phyloP scores from a whole-genome alignment of 1,140 invertebrate genomes.

The Paralvinella palmiformis region DNA sequence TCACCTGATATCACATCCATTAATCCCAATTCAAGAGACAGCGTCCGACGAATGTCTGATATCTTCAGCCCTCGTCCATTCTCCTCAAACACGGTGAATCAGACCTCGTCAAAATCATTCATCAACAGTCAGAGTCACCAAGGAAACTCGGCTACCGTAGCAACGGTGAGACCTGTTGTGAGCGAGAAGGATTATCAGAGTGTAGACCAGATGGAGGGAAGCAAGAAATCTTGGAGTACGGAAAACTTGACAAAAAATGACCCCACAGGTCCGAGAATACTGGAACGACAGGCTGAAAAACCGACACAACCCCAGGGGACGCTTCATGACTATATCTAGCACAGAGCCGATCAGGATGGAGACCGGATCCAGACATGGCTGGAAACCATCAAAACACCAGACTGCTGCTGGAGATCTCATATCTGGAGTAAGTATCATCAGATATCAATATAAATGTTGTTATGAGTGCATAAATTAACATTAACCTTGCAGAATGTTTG shows the following conservation, averaged over 20 bases:
- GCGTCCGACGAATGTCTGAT: conserved; percentile 1
- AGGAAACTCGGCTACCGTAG: background rate
- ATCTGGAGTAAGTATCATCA: background rate
- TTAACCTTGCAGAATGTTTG: too few relatives aligned
- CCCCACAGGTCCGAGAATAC: too few relatives aligned
- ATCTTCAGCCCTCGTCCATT: conserved; percentile 14
- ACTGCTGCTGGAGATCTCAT: conserved; percentile 36
- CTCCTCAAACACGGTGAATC: too few relatives aligned
- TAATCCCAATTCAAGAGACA: background rate
- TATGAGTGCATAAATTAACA: too few relatives aligned
- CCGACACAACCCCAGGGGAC: conserved; percentile 41
- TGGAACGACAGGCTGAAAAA: too few relatives aligned
- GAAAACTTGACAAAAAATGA: too few relatives aligned
- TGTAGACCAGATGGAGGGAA: too few relatives aligned
- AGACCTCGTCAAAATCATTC: too few relatives aligned
- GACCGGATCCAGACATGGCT: conserved; percentile 53
- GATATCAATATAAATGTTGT: too few relatives aligned
- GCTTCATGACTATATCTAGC: conserved; percentile 81
- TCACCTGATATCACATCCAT: background rate
- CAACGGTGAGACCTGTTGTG: background rate
- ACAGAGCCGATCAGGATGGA: conserved; percentile 53
- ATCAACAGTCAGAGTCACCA: too few relatives aligned
- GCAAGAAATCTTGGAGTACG: background rate
- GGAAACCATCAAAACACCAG: conserved; percentile 63
- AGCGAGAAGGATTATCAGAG: too few relatives aligned